phyloP scores from a whole-genome alignment of 2,888 invertebrate genomes.

The Heliconius aoede region DNA sequence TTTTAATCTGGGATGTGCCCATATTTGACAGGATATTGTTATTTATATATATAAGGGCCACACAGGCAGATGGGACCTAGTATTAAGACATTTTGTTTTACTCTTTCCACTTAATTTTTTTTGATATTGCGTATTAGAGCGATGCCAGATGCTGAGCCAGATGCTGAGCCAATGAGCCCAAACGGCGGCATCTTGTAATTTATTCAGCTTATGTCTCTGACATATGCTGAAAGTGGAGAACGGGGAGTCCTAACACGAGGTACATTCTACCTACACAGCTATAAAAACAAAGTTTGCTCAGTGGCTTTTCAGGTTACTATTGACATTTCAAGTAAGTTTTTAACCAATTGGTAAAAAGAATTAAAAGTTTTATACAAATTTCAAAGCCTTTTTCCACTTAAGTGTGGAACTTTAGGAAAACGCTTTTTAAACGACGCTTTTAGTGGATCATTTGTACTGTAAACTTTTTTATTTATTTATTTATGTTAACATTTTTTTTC shows the following conservation, averaged over 20 bases:
- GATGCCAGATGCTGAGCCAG: too few relatives aligned
- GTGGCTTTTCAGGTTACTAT: background rate
- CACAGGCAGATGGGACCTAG: background rate
- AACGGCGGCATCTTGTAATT: too few relatives aligned
- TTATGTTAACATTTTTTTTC: too few relatives aligned
- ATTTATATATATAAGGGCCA: background rate
- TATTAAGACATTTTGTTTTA: background rate
- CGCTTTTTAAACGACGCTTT: background rate
- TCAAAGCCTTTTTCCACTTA: background rate
- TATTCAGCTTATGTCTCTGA: too few relatives aligned
- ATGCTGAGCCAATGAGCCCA: too few relatives aligned
- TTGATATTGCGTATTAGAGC: too few relatives aligned
- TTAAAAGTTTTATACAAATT: conserved; percentile 10
- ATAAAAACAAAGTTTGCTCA: background rate
- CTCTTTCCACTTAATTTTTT: background rate
- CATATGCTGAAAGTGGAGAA: background rate
- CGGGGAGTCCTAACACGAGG: background rate
- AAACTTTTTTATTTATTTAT: background rate
- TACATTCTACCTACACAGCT: background rate
- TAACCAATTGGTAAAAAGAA: background rate
- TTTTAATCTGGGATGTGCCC: background rate
- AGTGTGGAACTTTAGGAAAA: background rate
- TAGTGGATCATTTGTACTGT: background rate
- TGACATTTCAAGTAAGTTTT: background rate
- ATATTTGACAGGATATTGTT: background rate